A percentile compares a stretch with the other conserved stretches of the same genome.
Conservation (phyloP, 2,888 invertebrate genomes). For the Eristalis arbustorum region DNA sequence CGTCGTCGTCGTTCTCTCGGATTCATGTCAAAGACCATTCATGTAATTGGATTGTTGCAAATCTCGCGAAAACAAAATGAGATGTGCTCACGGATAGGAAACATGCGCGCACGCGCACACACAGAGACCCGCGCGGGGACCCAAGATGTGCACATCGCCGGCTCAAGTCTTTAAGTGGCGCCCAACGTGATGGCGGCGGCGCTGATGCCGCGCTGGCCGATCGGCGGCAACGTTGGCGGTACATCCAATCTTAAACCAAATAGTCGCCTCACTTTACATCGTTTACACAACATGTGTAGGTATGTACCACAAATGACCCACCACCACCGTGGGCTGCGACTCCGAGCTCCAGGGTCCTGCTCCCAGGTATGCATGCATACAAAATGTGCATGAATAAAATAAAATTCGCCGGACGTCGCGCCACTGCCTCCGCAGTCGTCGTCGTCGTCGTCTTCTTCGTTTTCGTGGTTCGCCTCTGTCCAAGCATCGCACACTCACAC, state of each 20-base stretch:
- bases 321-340: constrained; percentile 23
- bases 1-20: constrained; percentile 4
- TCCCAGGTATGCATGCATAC: constrained; percentile 64
- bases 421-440: background rate
- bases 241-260: constrained; percentile 68
- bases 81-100: constrained; percentile 70
- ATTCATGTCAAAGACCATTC: constrained; percentile 70
- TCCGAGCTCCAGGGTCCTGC: background rate
- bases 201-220: background rate
- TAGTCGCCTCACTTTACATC: constrained; percentile 68
- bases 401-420: constrained; percentile 39
- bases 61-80: constrained; percentile 71
- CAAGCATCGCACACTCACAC: background rate
- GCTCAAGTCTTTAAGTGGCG: constrained; percentile 58
- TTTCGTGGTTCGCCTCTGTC: background rate
- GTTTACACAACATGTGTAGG: constrained; percentile 68
- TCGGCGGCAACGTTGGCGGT: constrained; percentile 57
- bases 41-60: constrained; percentile 71
- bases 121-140: constrained; percentile 21
- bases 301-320: constrained; percentile 70
- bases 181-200: constrained; percentile 35
- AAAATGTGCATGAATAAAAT: constrained; percentile 64
- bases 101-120: constrained; percentile 68
- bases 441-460: background rate
- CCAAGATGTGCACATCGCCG: constrained; percentile 50